These are phyloP conservation scores for Leptinotarsa tumamoca DNA, from an alignment of 2,888 invertebrate genomes.

Conservation along the genomic window DNA sequence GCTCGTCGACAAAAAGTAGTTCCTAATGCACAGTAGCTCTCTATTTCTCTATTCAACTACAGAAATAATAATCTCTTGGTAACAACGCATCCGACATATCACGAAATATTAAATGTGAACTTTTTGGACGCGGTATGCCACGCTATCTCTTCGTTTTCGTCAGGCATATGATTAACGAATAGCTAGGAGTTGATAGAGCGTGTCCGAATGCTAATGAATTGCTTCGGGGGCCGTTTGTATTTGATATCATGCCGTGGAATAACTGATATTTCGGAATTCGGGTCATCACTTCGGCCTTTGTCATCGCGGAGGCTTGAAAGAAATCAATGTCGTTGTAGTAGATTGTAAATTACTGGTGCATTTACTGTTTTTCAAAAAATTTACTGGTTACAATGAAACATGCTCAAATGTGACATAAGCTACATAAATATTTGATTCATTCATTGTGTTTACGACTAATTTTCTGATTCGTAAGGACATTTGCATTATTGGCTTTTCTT, in stretches of 20 bases:
- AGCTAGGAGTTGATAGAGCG: constrained; percentile 16
- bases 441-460: too few relatives aligned
- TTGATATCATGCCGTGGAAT: constrained; percentile 5
- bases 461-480: too few relatives aligned
- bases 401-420: too few relatives aligned
- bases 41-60: background rate
- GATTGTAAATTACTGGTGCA: too few relatives aligned
- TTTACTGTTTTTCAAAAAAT: too few relatives aligned
- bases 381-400: too few relatives aligned
- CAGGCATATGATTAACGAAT: constrained; percentile 20
- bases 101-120: constrained; percentile 1
- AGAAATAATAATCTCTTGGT: background rate
- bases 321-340: too few relatives aligned
- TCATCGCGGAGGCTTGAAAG: background rate
- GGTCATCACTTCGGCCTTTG: background rate
- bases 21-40: background rate
- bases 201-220: constrained; percentile 25
- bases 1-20: background rate
- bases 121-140: constrained; percentile 4
- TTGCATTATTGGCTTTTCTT: too few relatives aligned
- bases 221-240: constrained; percentile 13
- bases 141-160: constrained; percentile 21
- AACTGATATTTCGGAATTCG: constrained; percentile 16
- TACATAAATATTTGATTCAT: too few relatives aligned
- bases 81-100: constrained; percentile 3